A percentile compares a stretch with the other conserved stretches of the same genome.
Conservation (phyloP, 2,888 invertebrate species). For the Micoletzkya japonica region DNA sequence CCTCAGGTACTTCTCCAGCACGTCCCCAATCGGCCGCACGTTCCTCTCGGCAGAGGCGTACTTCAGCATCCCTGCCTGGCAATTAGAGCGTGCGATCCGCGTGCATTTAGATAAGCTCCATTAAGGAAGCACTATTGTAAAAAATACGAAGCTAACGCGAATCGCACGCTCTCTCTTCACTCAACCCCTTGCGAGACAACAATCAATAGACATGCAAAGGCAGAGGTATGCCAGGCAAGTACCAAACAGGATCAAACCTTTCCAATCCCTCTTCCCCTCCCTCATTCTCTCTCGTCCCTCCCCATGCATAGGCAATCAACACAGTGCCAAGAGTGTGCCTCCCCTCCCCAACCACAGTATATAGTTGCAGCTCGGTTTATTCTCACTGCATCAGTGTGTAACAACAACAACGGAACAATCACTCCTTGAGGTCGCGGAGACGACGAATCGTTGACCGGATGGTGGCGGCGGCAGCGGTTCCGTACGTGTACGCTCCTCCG, state of each 20-base stretch:
- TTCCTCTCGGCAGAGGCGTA: conserved; percentile 42
- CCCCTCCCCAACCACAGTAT: neutral
- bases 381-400: conserved; percentile 16
- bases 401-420: conserved; percentile 31
- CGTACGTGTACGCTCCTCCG: conserved; percentile 98
- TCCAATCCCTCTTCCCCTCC: conserved; percentile 6
- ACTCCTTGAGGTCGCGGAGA: conserved; percentile 77
- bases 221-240: conserved; percentile 18
- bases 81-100: too few relatives aligned
- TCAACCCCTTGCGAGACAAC: neutral
- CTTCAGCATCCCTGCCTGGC: conserved; percentile 37
- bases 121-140: too few relatives aligned
- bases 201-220: conserved; percentile 6
- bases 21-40: conserved; percentile 37
- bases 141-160: too few relatives aligned
- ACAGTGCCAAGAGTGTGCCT: neutral
- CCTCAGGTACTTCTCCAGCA: conserved; percentile 30
- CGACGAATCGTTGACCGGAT: conserved; percentile 95
- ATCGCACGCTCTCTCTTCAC: neutral
- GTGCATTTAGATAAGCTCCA: too few relatives aligned
- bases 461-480: conserved; percentile 93
- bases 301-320: conserved; percentile 5
- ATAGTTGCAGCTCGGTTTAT: conserved; percentile 14
- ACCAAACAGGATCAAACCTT: conserved; percentile 22
- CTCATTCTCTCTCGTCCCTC: neutral